phyloP scores from a whole-genome alignment of 2,888 invertebrate genomes.

The Stramonita haemastoma region DNA sequence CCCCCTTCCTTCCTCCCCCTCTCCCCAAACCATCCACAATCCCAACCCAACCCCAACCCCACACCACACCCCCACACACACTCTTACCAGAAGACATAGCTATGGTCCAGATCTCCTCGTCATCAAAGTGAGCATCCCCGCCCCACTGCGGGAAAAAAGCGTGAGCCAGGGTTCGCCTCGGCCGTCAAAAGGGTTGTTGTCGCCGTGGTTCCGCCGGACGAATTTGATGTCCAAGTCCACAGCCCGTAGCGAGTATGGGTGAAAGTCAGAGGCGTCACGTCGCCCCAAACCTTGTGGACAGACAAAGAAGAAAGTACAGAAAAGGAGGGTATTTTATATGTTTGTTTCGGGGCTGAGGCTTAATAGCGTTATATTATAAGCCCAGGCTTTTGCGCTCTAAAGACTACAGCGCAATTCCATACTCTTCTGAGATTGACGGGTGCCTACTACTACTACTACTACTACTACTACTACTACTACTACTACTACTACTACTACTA shows the following conservation, averaged over 20 bases:
- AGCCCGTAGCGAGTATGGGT: constrained; percentile 52
- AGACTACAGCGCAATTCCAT: too few species aligned
- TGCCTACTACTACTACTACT: too few species aligned
- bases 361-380: not conserved
- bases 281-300: constrained; percentile 83
- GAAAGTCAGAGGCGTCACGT: constrained; percentile 76
- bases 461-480: too few species aligned
- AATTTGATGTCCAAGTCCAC: constrained; percentile 83
- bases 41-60: not conserved
- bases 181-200: constrained; percentile 97
- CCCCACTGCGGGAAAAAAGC: constrained; percentile 97
- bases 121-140: constrained; percentile 98
- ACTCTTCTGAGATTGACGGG: too few species aligned
- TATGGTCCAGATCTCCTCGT: constrained; percentile 94
- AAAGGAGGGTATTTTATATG: not conserved
- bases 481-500: too few species aligned
- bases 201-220: constrained; percentile 93
- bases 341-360: not conserved
- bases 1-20: not conserved
- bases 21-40: not conserved
- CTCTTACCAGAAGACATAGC: not conserved
- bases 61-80: not conserved
- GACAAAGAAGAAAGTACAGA: not conserved
- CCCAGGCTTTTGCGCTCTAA: too few species aligned
- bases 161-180: constrained; percentile 94